phyloP scores from a whole-genome alignment of 2,888 invertebrate species.

The Cataglyphis cursor region DNA sequence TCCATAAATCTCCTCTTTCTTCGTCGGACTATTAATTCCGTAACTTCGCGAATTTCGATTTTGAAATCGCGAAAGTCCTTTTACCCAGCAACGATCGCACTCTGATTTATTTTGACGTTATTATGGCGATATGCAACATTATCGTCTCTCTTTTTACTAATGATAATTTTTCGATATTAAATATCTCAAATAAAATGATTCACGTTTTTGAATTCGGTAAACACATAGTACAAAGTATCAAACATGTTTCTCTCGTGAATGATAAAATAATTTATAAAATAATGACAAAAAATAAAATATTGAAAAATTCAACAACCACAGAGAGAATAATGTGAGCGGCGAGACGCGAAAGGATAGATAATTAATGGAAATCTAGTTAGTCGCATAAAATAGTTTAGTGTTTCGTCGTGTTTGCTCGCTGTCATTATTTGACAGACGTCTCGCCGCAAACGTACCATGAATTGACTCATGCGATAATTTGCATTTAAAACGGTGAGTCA shows the following conservation, averaged over 20 bases:
- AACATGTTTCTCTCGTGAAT: neutral
- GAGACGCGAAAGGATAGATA: conserved; percentile 56
- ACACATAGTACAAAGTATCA: neutral
- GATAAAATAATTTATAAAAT: neutral
- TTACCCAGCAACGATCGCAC: neutral
- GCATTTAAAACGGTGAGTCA: conserved; percentile 22
- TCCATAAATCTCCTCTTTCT: conserved; percentile 2
- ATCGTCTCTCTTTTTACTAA: neutral
- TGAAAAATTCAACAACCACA: neutral
- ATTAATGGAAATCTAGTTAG: conserved; percentile 62
- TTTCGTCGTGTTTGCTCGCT: conserved; percentile 58
- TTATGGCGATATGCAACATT: neutral
- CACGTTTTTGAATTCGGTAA: neutral
- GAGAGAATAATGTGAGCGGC: neutral
- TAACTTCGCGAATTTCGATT: conserved; percentile 3
- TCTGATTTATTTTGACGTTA: neutral
- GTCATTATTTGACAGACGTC: conserved; percentile 76
- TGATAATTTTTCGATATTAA: neutral
- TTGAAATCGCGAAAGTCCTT: neutral
- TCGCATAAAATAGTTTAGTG: conserved; percentile 61
- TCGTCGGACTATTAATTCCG: conserved; percentile 19
- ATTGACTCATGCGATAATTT: conserved; percentile 58
- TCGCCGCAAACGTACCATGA: conserved; percentile 61
- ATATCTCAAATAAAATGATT: neutral
- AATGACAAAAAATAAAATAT: neutral